These are phyloP conservation scores for Xiphophorus hellerii DNA, from an alignment of 2,113 vertebrate species.

Conservation along the genomic window DNA sequence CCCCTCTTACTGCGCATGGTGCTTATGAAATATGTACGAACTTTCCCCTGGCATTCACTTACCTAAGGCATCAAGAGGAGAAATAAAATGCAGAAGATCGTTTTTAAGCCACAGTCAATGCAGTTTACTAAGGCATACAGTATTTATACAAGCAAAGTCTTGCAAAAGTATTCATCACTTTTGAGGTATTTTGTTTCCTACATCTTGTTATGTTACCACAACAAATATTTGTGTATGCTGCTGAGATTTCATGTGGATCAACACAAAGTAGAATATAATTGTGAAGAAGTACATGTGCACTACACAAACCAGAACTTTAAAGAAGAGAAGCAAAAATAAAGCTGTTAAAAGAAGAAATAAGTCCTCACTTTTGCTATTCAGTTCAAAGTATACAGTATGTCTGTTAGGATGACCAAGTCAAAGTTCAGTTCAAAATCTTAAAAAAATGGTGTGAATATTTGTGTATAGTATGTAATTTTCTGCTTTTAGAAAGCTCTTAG, in stretches of 20 bases:
- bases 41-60: conserved; percentile 91
- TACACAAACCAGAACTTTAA: not conserved
- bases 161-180: no score
- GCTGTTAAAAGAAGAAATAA: not conserved
- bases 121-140: no score
- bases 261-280: not conserved
- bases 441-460: not conserved
- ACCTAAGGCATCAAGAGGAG: conserved; percentile 46
- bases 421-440: no score
- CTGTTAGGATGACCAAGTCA: no score
- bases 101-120: not conserved
- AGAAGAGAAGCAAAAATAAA: not conserved
- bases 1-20: conserved; percentile 79
- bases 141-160: no score
- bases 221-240: not conserved
- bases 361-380: no score
- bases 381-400: no score
- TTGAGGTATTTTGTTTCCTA: no score
- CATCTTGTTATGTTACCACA: no score
- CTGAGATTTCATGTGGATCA: not conserved
- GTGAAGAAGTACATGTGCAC: no score
- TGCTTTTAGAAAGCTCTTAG: no score
- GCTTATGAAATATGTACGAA: conserved; percentile 96
- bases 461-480: not conserved
- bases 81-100: not conserved